Base-by-base conservation (phyloP, 2,113 vertebrate genomes). In the Symphodus melops region DNA sequence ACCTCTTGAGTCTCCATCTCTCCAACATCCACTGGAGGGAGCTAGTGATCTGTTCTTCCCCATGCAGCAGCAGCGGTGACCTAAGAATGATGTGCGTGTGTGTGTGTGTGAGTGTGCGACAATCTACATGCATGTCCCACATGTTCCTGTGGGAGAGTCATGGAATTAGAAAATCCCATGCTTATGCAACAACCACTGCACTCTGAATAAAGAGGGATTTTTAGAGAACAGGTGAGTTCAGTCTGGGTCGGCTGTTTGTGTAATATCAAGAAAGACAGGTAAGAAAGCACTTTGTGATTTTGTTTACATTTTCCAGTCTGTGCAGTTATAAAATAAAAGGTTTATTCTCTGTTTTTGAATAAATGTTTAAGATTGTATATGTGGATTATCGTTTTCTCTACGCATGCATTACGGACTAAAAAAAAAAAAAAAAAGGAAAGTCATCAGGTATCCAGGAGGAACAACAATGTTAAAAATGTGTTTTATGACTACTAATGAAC, bases 1-100 rank as follows among this genome's bases (percentile, higher is more conserved):
- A n/a, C 14, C 48, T 51, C 19, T 2, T n/a, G 48, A 8, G 48
- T 51, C 48, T n/a, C 8, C 20, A 36, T 20, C 25, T 57, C 19
- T 48, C 9, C 42, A 57, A 8, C 11, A 9, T 54, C 75, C 93
- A 93, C 82, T 36, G 76, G 93, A 89, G 89, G 91, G 91, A 76
- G 86, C 66, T 70, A 75, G 64, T 72, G 86, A 19, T 84, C 88
- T 86, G 72, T 66, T 60, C 53, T 44, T 70, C 39, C 14, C 28
- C 11, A 9, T 41, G 39, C 2, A 28, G 16, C 9, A 28, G 39
- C 19, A 44, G 33, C 1, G 23, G 0, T 2, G 19, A 58, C 28
- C 12, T 17, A 14, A 60, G 23, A 66, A 56, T 71, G 23, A 59
- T 66, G 42, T 20, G 19, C 19, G 20, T 49, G 44, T 56, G 20